A percentile compares a stretch with the other conserved stretches of the same genome.
Evolutionary conservation across 2,797 vertebrate genomes (phyloP).

Genomic region (Pangasius krempfi): DNA sequence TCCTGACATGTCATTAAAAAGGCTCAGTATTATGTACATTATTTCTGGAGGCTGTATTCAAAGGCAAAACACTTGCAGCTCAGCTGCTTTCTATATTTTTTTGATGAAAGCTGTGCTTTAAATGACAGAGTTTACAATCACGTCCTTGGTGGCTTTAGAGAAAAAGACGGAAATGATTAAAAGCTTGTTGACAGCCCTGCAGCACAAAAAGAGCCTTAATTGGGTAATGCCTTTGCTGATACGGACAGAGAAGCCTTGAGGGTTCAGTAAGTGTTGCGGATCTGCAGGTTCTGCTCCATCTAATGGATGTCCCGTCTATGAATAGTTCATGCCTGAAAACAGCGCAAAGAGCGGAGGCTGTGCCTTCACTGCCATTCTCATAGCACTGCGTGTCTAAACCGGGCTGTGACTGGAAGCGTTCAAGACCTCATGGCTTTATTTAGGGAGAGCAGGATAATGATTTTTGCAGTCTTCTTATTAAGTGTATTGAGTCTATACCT

Average conservation of each 20-base stretch:
- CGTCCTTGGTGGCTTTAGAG: slow-evolving; percentile 19
- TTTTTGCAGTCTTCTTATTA: not conserved
- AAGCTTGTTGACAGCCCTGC: slow-evolving; percentile 42
- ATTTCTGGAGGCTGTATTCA: slow-evolving; percentile 19
- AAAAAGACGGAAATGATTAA: slow-evolving; percentile 38
- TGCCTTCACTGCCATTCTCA: slow-evolving; percentile 9
- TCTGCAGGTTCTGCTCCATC: slow-evolving; percentile 38
- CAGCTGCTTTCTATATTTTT: slow-evolving; percentile 24
- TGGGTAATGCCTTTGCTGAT: slow-evolving; percentile 40
- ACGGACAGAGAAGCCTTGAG: slow-evolving; percentile 43
- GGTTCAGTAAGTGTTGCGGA: slow-evolving; percentile 47
- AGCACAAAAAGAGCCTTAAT: slow-evolving; percentile 41
- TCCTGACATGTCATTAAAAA: slow-evolving; percentile 21
- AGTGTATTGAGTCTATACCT: not conserved
- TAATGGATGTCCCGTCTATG: slow-evolving; percentile 37
- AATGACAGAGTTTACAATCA: slow-evolving; percentile 18
- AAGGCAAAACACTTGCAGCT: slow-evolving; percentile 3
- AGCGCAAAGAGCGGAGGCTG: slow-evolving; percentile 18
- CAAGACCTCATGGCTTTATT: not conserved
- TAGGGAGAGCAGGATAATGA: not conserved
- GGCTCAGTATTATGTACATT: slow-evolving; percentile 9
- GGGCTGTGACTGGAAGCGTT: slow-evolving; percentile 6
- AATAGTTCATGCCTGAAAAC: slow-evolving; percentile 43
- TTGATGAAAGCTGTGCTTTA: slow-evolving; percentile 31
- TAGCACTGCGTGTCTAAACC: not conserved